Evolutionary conservation across 2,888 invertebrate species (phyloP).

Genomic region (Drosophila anomelani): DNA sequence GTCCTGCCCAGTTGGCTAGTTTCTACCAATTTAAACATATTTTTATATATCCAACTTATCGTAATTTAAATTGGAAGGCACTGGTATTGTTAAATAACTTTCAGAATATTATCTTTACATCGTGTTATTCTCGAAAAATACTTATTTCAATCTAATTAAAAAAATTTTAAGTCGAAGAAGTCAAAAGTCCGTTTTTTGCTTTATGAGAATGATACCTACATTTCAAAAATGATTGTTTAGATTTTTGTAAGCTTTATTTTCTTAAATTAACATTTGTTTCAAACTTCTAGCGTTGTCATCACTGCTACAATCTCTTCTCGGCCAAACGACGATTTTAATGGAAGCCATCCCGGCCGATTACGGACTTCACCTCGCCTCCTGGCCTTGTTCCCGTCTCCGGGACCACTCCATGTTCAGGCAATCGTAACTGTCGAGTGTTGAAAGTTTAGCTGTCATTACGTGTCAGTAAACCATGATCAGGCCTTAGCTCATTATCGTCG

Average conservation of each 20-base stretch:
- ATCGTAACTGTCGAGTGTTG: slow-evolving; percentile 65
- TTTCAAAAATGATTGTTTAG: neutral
- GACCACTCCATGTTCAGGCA: slow-evolving; percentile 24
- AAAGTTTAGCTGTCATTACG: slow-evolving; percentile 78
- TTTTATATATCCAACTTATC: too few relatives aligned
- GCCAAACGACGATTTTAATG: slow-evolving; percentile 59
- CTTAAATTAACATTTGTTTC: neutral
- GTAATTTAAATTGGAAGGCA: neutral
- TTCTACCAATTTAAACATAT: neutral
- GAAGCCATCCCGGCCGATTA: slow-evolving; percentile 47
- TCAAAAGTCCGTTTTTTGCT: too few relatives aligned
- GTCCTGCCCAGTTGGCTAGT: slow-evolving; percentile 12
- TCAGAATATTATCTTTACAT: neutral
- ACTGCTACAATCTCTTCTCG: neutral
- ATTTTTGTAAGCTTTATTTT: neutral
- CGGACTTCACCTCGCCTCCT: slow-evolving; percentile 24
- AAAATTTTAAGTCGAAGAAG: too few relatives aligned
- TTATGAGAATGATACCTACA: neutral
- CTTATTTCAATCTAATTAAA: too few relatives aligned
- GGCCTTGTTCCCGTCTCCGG: slow-evolving; percentile 13
- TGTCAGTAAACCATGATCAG: slow-evolving; percentile 78
- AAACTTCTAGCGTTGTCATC: neutral
- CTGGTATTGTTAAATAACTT: neutral
- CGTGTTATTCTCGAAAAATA: too few relatives aligned
- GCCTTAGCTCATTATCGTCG: slow-evolving; percentile 42